Base-by-base conservation (phyloP, 1,140 invertebrate species). In the Glossosoma conforme region DNA sequence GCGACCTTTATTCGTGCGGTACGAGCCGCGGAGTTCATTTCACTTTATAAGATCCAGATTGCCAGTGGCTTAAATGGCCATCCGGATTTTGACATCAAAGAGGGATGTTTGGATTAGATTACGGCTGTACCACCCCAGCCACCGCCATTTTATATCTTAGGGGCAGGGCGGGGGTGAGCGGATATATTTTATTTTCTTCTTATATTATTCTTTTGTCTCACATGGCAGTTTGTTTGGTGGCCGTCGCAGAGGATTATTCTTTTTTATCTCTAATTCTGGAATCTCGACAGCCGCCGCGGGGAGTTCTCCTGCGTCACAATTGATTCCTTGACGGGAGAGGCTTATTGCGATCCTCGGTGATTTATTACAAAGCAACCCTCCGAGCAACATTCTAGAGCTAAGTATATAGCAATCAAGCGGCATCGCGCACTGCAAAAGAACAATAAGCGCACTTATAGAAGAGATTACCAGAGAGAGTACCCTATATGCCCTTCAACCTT, bases 291-390 rank as follows among this genome's bases (percentile, higher is more conserved):
- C 19, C 24, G 37, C 48, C 35, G 30, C 21, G n/a, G 41, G 21
- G 41, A 50, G 22, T 21, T 13, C 19, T 11, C 10, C 42, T 46
- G 20, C 28, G 47, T 33, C 22, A 18, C 25, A 53, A 58, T 58
- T 54, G 51, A 58, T 58, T 58, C 42, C 43, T 46, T 33, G 50
- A 45, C 40, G 50, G 50, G 18, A 43, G 36, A 17, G 51, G 51
- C 48, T 58, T 58, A 58, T 50, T 44, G 51, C 51, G 37, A 58
- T 44, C 51, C 51, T 49, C 22, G 14, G 45, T 58, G 56, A 58
- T 58, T 58, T 58, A 58, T 58, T 53, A 47, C 46, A 45, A 18
- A 35, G 25, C 22, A 51, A 53, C 19, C 42, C 44, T 33, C 36
- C n/a, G n/a, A n/a, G n/a, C n/a, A n/a, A n/a, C n/a, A n/a, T n/a